These are phyloP conservation scores for Formica selysi DNA, from an alignment of 1,140 invertebrate species.

Conservation along the genomic window DNA sequence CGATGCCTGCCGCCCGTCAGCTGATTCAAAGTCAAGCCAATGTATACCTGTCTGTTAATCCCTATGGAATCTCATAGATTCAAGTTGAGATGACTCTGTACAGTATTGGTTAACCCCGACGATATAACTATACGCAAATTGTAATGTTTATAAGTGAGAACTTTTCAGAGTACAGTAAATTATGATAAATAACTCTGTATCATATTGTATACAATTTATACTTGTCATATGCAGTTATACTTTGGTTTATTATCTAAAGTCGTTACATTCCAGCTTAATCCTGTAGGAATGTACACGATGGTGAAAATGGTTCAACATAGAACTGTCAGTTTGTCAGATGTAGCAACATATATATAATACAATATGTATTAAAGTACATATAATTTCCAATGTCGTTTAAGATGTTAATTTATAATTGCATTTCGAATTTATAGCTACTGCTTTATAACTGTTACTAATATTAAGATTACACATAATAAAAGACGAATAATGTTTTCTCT, in stretches of 20 bases:
- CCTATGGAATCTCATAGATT: slow-evolving; percentile 62
- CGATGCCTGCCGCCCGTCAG: slow-evolving; percentile 82
- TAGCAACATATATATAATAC: slow-evolving; percentile 55
- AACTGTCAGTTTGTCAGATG: slow-evolving; percentile 45
- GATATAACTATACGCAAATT: slow-evolving; percentile 81
- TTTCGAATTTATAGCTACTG: slow-evolving; percentile 57
- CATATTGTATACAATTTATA: slow-evolving; percentile 77
- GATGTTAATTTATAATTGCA: slow-evolving; percentile 60
- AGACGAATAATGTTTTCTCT: slow-evolving; percentile 44
- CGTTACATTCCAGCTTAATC: slow-evolving; percentile 59
- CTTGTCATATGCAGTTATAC: slow-evolving; percentile 63
- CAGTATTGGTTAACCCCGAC: slow-evolving; percentile 83
- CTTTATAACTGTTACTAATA: slow-evolving; percentile 61
- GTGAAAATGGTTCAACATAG: slow-evolving; percentile 45
- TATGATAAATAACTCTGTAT: slow-evolving; percentile 78
- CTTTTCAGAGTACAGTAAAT: slow-evolving; percentile 80
- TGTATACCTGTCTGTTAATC: slow-evolving; percentile 74
- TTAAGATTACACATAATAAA: slow-evolving; percentile 56
- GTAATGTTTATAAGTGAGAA: slow-evolving; percentile 83
- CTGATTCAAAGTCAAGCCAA: slow-evolving; percentile 78
- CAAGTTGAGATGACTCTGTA: slow-evolving; percentile 79
- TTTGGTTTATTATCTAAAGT: slow-evolving; percentile 42
- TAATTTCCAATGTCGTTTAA: slow-evolving; percentile 60
- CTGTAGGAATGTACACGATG: slow-evolving; percentile 62
- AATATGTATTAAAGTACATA: slow-evolving; percentile 55